These are phyloP conservation scores for Saimiri boliviensis DNA, from an alignment of 2,113 vertebrate genomes.

Conservation along the genomic window DNA sequence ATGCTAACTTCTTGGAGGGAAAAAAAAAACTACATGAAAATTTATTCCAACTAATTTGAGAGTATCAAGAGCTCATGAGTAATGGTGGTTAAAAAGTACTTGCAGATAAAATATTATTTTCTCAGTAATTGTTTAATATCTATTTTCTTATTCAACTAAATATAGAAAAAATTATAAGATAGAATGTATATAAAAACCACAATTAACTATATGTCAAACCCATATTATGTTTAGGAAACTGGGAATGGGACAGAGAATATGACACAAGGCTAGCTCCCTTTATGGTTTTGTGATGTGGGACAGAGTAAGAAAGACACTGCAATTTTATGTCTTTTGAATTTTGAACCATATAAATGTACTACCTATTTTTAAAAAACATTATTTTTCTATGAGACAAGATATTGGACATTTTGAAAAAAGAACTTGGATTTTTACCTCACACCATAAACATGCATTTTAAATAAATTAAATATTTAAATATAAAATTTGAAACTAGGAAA, in stretches of 20 bases:
- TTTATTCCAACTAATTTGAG: neutral
- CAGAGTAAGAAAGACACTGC: neutral
- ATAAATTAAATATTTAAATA: neutral
- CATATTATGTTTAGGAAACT: neutral
- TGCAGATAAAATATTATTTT: slow-evolving; percentile 9
- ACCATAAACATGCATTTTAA: slow-evolving; percentile 3
- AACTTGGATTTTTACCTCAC: neutral
- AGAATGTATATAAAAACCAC: neutral
- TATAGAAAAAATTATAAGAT: neutral
- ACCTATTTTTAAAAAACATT: neutral
- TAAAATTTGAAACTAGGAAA: neutral
- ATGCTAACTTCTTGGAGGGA: neutral
- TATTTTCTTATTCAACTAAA: neutral
- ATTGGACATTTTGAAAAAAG: neutral
- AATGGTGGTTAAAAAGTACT: neutral
- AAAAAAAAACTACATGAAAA: neutral
- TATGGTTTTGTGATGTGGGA: neutral
- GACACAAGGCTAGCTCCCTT: neutral
- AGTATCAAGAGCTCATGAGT: neutral
- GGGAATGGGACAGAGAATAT: neutral
- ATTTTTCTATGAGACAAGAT: neutral
- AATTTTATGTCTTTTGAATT: neutral
- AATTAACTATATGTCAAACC: neutral
- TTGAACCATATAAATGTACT: neutral
- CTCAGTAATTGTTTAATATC: neutral